Evolutionary conservation across 1,140 invertebrate species (phyloP), one percentile per base, ranked within the genome.

Genomic region (Drosophila ercepeae): DNA sequence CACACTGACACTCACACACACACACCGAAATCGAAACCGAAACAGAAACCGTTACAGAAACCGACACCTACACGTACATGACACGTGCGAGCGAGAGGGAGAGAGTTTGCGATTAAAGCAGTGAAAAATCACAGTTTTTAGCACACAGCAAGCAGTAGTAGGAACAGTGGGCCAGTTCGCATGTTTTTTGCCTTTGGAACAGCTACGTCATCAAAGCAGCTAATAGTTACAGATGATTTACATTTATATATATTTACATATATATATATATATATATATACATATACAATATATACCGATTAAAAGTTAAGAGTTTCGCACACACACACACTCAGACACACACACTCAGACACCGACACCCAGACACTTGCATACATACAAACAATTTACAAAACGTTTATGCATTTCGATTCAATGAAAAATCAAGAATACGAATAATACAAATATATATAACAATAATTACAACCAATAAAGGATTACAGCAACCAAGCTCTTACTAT

Each of bases 251-350:
- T 58, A 50, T 58, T 52, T 67, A 61, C 41, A 69, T 58, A 59
- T 49, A 52, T 61, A 63, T 73, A 61, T 49, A 52, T 61, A 63
- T 73, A 61, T 71, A 45, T 58, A 74, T 75, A 76, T 73, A 75
- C 39, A 36, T 76, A 70, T 53, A 45, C 49, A 68, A 50, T 61
- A 61, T 52, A 72, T 50, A 72, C 55, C 63, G 63, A 59, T 67
- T 54, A 53, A 68, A 68, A 44, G 39, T 68, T 68, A 76, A 76
- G 64, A 52, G 64, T 70, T 75, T 76, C 67, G 58, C 69, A 67
- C 64, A 54, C 53, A 60, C 34, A 36, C 41, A 55, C 7, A 42
- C 42, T 52, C 14, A 27, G 8, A 29, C 29, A 50, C 3, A 29
- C 7, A 29, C 6, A 29, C 23, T 25, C 23, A 32, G 0, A 32